Conservation (phyloP, 2,113 vertebrate species). For the Paracanthobrama guichenoti region DNA sequence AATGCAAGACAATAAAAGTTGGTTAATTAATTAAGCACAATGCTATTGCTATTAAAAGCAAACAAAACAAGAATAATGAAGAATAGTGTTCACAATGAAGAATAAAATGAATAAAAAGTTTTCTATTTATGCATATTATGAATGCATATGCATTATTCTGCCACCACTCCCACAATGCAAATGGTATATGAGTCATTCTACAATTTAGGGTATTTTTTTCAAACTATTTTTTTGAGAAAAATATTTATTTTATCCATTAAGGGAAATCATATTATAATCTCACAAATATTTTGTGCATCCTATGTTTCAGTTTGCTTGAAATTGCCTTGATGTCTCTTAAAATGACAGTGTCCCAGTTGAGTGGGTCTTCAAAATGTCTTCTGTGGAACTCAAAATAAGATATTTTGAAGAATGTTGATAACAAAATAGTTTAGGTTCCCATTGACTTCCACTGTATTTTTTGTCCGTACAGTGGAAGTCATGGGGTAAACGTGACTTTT, state of each 20-base stretch:
- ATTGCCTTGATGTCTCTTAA: no score
- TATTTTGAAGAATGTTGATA: no score
- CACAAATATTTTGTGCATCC: no score
- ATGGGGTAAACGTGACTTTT: no score
- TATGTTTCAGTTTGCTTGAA: no score
- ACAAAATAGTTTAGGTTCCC: no score
- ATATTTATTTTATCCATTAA: neutral
- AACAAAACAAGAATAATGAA: neutral
- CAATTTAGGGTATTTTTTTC: neutral
- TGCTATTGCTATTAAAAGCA: constrained; percentile 11
- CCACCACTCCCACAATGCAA: neutral
- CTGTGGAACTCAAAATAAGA: no score
- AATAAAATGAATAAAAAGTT: neutral
- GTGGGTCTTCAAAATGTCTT: no score
- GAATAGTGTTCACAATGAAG: neutral
- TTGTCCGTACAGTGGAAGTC: no score
- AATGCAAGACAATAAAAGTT: constrained; percentile 13
- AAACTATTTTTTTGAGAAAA: neutral
- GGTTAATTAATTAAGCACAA: neutral
- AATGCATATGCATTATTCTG: neutral
- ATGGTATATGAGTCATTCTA: neutral
- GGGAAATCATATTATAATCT: no score
- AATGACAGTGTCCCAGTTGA: no score
- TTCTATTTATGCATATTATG: neutral
- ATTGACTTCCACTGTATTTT: no score